A percentile compares a stretch with the other conserved stretches of the same genome.
These are phyloP conservation scores for Luidia sarsii DNA, from an alignment of 53 echinoderm and acorn worm species.

Conservation along the genomic window DNA sequence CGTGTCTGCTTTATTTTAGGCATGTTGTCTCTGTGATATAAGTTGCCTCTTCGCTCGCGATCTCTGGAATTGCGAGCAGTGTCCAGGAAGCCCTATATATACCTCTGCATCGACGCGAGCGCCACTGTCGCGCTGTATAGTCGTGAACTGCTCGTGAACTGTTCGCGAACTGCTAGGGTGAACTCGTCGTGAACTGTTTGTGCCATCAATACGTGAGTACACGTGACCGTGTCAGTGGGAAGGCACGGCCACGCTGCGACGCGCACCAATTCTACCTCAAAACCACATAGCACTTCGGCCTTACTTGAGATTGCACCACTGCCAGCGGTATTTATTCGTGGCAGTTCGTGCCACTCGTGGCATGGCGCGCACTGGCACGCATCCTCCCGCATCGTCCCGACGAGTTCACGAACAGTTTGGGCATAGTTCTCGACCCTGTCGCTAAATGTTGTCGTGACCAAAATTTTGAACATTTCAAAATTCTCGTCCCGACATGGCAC, in stretches of 20 bases:
- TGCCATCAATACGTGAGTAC: slow-evolving; percentile 57
- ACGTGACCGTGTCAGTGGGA: slow-evolving; percentile 60
- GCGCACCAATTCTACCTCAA: slow-evolving; percentile 51
- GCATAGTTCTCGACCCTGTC: slow-evolving; percentile 61
- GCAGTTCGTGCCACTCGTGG: neutral
- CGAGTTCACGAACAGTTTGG: slow-evolving; percentile 44
- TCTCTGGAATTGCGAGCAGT: too few relatives aligned
- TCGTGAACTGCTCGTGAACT: slow-evolving; percentile 5
- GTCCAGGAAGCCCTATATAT: too few relatives aligned
- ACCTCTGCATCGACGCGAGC: too few relatives aligned
- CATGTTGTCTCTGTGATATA: slow-evolving; percentile 38
- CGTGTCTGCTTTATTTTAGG: slow-evolving; percentile 33
- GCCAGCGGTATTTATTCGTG: slow-evolving; percentile 8
- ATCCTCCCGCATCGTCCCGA: neutral
- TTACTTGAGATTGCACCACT: too few relatives aligned
- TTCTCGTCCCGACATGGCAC: slow-evolving; percentile 67
- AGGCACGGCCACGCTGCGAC: slow-evolving; percentile 61
- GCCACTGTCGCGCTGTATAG: neutral
- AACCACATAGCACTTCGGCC: too few relatives aligned
- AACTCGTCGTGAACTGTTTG: slow-evolving; percentile 50
- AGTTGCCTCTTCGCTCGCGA: neutral
- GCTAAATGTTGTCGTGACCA: slow-evolving; percentile 61
- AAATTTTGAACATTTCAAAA: slow-evolving; percentile 63
- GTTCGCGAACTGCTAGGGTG: too few relatives aligned
- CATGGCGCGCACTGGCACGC: slow-evolving; percentile 20